Evolutionary conservation across 2,888 invertebrate species (phyloP).

Genomic region (Troilus luridus): DNA sequence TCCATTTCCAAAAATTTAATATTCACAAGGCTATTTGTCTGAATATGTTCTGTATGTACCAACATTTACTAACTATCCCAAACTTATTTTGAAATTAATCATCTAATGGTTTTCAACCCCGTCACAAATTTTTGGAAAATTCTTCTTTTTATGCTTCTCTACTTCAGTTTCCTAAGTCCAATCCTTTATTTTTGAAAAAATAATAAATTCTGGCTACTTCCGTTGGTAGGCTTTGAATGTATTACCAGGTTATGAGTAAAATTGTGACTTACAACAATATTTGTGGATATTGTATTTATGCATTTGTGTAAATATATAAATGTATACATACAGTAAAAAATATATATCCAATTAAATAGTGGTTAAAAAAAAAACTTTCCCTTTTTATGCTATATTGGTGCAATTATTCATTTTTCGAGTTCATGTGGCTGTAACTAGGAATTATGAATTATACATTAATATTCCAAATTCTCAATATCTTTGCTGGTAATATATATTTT

Average conservation of each 20-base stretch:
- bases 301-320: no score
- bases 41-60: no score
- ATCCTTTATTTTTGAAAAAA: no score
- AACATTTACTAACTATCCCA: no score
- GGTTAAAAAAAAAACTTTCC: neutral
- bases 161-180: no score
- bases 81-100: no score
- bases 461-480: neutral
- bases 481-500: slow-evolving; percentile 26
- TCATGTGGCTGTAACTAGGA: neutral
- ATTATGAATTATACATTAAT: neutral
- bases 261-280: neutral
- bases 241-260: neutral
- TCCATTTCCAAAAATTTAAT: neutral
- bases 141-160: no score
- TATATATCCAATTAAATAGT: no score
- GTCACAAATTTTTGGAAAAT: no score
- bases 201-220: neutral
- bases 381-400: neutral
- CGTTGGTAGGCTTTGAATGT: neutral
- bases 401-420: neutral
- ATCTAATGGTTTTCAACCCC: no score
- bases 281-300: neutral
- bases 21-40: neutral
- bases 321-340: no score